phyloP scores from a whole-genome alignment of 2,113 vertebrate species.

The Thalassarche chlororhynchos region DNA sequence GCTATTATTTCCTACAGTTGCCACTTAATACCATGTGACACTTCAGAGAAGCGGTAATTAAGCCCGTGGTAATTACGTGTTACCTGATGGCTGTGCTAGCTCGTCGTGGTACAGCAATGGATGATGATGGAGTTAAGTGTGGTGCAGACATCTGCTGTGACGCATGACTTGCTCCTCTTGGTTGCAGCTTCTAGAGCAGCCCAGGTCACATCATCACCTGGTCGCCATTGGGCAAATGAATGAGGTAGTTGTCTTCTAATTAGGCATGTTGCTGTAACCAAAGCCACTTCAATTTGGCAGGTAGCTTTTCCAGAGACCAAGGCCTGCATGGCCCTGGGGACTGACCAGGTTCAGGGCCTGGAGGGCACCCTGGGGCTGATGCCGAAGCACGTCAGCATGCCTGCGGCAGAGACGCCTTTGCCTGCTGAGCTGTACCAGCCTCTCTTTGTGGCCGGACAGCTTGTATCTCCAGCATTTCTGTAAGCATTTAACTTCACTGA shows the following conservation, averaged over 20 bases:
- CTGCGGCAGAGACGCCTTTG: not conserved
- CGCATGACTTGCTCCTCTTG: not conserved
- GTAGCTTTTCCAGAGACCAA: not conserved
- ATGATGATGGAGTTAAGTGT: not conserved
- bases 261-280: not conserved
- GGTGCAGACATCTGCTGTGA: not conserved
- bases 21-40: not conserved
- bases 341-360: not conserved
- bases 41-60: not conserved
- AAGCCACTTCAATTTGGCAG: not conserved
- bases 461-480: not conserved
- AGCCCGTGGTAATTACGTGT: not conserved
- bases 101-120: rapidly evolving
- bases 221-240: not conserved
- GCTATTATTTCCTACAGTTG: not conserved
- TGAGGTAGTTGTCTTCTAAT: not conserved
- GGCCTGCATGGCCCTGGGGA: not conserved
- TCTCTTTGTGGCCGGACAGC: not conserved
- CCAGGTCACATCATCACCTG: not conserved
- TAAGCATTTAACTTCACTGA: not conserved
- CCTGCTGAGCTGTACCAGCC: not conserved
- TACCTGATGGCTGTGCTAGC: not conserved
- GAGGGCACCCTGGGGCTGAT: not conserved
- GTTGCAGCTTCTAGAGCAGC: not conserved
- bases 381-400: not conserved